phyloP scores from a whole-genome alignment of 2,888 invertebrate genomes.

The Heliconius sara region DNA sequence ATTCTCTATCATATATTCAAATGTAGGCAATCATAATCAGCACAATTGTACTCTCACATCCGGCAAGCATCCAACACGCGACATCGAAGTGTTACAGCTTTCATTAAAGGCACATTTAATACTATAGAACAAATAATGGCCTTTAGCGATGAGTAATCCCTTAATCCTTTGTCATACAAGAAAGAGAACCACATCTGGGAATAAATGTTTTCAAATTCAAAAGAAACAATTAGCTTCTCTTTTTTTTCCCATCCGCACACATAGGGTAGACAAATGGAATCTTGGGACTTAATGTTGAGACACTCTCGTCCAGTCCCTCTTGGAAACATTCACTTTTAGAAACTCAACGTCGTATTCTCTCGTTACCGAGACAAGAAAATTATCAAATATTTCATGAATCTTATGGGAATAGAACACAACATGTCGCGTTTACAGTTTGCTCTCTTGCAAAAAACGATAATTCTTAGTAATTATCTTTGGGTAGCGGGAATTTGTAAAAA shows the following conservation, averaged over 20 bases:
- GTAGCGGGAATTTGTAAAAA: no score
- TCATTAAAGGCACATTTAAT: constrained; percentile 37
- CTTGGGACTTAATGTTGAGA: no score
- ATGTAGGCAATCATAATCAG: constrained; percentile 36
- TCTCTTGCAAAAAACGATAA: no score
- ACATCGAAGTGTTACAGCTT: constrained; percentile 34
- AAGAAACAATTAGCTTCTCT: neutral
- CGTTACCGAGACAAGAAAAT: no score
- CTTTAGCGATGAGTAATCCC: constrained; percentile 18
- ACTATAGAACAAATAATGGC: constrained; percentile 34
- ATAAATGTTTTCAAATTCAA: neutral
- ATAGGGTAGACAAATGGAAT: no score
- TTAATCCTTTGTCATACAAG: constrained; percentile 6
- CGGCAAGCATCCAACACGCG: constrained; percentile 29
- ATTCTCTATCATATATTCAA: constrained; percentile 15
- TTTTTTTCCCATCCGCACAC: neutral
- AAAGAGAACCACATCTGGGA: neutral
- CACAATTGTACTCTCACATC: constrained; percentile 28
- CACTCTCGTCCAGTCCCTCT: no score
- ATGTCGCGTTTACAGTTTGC: no score
- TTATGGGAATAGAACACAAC: no score
- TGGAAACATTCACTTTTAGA: no score
- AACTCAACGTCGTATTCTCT: no score
- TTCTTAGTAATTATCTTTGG: no score
- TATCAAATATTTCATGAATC: no score